A percentile compares a stretch with the other conserved stretches of the same genome.
Evolutionary conservation across 1,140 invertebrate species (phyloP).

Genomic region (Drosophila mojavensis): DNA sequence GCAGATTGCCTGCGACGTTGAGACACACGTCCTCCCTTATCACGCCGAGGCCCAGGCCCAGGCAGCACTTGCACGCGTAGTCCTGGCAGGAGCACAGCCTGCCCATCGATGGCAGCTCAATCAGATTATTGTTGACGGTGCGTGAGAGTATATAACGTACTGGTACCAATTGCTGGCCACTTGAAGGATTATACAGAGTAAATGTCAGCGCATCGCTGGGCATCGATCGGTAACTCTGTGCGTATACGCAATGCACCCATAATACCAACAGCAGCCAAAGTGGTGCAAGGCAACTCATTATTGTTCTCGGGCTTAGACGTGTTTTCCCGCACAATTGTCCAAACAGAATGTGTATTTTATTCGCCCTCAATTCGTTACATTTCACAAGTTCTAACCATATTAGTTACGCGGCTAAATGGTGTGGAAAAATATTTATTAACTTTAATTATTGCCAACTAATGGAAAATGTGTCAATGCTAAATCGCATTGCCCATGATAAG

Average conservation of each 20-base stretch:
- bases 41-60: conserved; percentile 50
- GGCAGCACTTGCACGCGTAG: conserved; percentile 59
- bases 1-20: conserved; percentile 29
- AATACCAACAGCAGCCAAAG: conserved; percentile 16
- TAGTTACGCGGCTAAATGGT: conserved; percentile 48
- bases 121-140: conserved; percentile 47
- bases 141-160: conserved; percentile 9
- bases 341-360: conserved; percentile 58
- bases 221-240: conserved; percentile 19
- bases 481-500: conserved; percentile 37
- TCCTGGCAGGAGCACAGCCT: conserved; percentile 55
- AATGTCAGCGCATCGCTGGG: conserved; percentile 5
- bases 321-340: conserved; percentile 65
- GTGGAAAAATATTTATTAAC: conserved; percentile 65
- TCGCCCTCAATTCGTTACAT: conserved; percentile 34
- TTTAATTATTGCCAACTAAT: conserved; percentile 31
- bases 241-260: conserved; percentile 12
- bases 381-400: conserved; percentile 26
- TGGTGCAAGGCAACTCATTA: conserved; percentile 45
- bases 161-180: conserved; percentile 35
- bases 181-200: conserved; percentile 47
- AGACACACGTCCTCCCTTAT: conserved; percentile 47
- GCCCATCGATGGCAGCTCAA: conserved; percentile 58
- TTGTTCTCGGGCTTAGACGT: conserved; percentile 33
- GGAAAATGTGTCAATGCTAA: conserved; percentile 69